Evolutionary conservation across 2,113 vertebrate genomes (phyloP), one percentile per base, ranked within the genome.

Genomic region (Perca schrenkii): DNA sequence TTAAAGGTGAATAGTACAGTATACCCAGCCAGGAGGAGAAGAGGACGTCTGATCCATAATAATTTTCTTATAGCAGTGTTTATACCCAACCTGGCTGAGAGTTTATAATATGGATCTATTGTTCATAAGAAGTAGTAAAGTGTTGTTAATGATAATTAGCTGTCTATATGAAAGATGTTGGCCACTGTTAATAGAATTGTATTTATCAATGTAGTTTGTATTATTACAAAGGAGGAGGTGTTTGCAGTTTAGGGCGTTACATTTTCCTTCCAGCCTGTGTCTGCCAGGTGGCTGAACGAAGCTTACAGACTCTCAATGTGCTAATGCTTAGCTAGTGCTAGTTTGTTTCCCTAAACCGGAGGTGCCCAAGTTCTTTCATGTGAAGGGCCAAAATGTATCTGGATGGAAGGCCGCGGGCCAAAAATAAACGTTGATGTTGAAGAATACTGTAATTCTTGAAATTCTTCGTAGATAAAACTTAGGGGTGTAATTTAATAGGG

Each of bases 81-180:
- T 58, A 14, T 5, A 58, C 14, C 14, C 2, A 69, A 25, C 17
- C 43, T 57, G 63, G 36, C n/a, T 43, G 63, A 50, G 19, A 22
- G 22, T 22, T 46, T 64, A 58, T 40, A 28, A 46, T 46, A 43
- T n/a, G 12, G 58, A 53, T 77, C 61, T 56, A 21, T 36, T 52
- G n/a, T 57, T 79, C 65, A 66, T 54, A 40, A 14, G 10, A 31
- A 57, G 58, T 28, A 65, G 49, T 34, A 36, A 57, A 47, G 28
- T 40, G 5, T 60, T 52, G 28, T 49, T 74, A 22, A 57, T 4
- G 7, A 52, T 40, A 3, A 28, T 46, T 2, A 70, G 31, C 31
- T 22, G 49, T 17, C 16, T 43, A 15, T 62, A 21, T 63, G 8
- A n/a, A 40, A 74, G 8, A 67, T 43, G n/a, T 10, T 49, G 19